phyloP scores from a whole-genome alignment of 2,797 vertebrate species.

The Tangara arthus region DNA sequence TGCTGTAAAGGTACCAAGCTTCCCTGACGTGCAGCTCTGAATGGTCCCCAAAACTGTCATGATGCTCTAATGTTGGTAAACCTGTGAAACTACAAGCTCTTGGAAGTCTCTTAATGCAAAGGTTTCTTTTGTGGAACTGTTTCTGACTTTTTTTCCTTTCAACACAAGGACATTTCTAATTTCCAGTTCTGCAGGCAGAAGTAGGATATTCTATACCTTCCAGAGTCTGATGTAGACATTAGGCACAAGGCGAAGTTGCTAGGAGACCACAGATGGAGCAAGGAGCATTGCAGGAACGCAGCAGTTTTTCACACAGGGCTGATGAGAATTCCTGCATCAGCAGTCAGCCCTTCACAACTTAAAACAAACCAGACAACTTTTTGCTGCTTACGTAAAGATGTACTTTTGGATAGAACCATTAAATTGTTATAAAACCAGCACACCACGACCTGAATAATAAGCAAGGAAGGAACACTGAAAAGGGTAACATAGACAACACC shows the following conservation, averaged over 20 bases:
- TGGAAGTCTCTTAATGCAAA: constrained; percentile 5
- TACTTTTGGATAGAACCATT: background rate
- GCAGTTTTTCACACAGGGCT: constrained; percentile 49
- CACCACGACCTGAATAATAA: background rate
- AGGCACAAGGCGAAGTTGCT: constrained; percentile 57
- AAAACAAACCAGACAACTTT: constrained; percentile 7
- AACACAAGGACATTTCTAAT: constrained; percentile 15
- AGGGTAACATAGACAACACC: background rate
- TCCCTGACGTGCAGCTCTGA: accelerated
- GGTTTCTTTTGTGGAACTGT: background rate
- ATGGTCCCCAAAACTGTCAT: background rate
- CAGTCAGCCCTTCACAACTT: constrained; percentile 18
- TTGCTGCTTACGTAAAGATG: background rate
- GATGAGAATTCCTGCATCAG: constrained; percentile 36
- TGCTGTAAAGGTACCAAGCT: background rate
- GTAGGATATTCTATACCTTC: constrained; percentile 18
- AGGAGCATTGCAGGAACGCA: background rate
- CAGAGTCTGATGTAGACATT: constrained; percentile 43
- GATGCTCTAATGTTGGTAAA: background rate
- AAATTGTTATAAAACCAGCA: background rate
- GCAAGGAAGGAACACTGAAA: background rate
- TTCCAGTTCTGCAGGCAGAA: constrained; percentile 1
- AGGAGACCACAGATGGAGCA: constrained; percentile 66
- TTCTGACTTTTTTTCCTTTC: background rate
- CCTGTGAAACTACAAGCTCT: background rate